A percentile compares a stretch with the other conserved stretches of the same genome.
These are phyloP conservation scores for Cygnus olor DNA, from an alignment of 2,797 vertebrate species.

Conservation along the genomic window DNA sequence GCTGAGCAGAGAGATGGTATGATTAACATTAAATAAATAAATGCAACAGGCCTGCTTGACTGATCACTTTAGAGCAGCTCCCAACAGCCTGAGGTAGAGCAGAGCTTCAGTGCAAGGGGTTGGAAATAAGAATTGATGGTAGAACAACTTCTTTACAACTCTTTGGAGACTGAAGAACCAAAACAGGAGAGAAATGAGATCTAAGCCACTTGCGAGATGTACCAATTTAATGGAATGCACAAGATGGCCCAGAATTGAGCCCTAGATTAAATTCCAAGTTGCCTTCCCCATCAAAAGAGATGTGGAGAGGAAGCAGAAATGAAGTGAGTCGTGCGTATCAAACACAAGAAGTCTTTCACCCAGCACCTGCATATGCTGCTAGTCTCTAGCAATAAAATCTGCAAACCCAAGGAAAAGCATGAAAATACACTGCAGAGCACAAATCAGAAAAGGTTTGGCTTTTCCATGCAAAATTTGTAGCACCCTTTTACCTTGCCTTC, in stretches of 20 bases:
- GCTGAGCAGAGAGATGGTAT: background rate
- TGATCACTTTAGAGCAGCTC: constrained; percentile 41
- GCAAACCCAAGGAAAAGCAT: background rate
- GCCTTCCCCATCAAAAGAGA: constrained; percentile 22
- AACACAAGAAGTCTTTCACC: background rate
- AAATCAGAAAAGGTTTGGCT: background rate
- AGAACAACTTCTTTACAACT: constrained; percentile 46
- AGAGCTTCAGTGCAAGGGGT: constrained; percentile 1
- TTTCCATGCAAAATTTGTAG: background rate
- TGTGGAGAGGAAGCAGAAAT: constrained; percentile 6
- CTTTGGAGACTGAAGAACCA: constrained; percentile 34
- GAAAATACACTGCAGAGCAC: background rate
- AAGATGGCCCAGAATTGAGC: constrained; percentile 31
- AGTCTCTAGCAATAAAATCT: background rate
- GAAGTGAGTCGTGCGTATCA: background rate
- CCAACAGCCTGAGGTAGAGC: constrained; percentile 20
- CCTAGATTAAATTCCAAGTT: constrained; percentile 50
- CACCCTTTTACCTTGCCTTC: background rate
- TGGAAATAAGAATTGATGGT: constrained; percentile 50
- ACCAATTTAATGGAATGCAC: constrained; percentile 27
- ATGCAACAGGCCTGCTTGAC: constrained; percentile 14
- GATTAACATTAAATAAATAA: constrained; percentile 37
- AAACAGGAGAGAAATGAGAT: constrained; percentile 50
- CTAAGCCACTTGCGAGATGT: background rate
- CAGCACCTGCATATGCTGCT: background rate